A percentile compares a stretch with the other conserved stretches of the same genome.
These are phyloP conservation scores for Hipposideros armiger DNA, from an alignment of 2,113 vertebrate species.

Conservation along the genomic window DNA sequence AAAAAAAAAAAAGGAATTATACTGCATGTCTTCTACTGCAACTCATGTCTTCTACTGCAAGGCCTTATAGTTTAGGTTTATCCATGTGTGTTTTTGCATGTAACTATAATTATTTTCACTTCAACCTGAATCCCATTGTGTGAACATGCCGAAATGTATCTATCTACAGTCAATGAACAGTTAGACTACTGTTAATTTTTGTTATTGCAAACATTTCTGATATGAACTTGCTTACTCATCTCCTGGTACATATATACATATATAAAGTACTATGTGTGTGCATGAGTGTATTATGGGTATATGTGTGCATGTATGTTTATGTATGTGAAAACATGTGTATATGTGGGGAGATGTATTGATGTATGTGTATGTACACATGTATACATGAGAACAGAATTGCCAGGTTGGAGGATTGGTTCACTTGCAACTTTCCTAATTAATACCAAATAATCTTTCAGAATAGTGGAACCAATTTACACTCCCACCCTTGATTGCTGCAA, in stretches of 20 bases:
- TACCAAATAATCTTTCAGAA: neutral
- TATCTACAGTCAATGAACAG: neutral
- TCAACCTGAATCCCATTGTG: neutral
- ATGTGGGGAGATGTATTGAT: neutral
- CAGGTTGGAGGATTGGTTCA: neutral
- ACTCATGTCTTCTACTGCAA: neutral
- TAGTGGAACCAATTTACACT: neutral
- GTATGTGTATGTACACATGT: neutral
- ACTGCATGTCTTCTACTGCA: neutral
- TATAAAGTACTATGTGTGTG: neutral
- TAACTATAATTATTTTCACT: neutral
- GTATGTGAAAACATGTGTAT: no score
- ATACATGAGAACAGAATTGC: neutral
- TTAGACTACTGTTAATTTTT: neutral
- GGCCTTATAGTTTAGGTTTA: neutral
- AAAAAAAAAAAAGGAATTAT: neutral
- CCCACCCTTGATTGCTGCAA: neutral
- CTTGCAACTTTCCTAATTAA: constrained; percentile 3
- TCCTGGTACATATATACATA: neutral
- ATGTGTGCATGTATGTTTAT: neutral
- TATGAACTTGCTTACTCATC: neutral
- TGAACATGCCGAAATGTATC: neutral
- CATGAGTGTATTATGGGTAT: neutral
- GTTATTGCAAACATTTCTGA: neutral
- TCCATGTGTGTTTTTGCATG: neutral